Percentiles rank a stretch among this genome's conserved stretches.
Evolutionary conservation across 2,888 invertebrate genomes (phyloP).

Genomic region (Apamea anceps): DNA sequence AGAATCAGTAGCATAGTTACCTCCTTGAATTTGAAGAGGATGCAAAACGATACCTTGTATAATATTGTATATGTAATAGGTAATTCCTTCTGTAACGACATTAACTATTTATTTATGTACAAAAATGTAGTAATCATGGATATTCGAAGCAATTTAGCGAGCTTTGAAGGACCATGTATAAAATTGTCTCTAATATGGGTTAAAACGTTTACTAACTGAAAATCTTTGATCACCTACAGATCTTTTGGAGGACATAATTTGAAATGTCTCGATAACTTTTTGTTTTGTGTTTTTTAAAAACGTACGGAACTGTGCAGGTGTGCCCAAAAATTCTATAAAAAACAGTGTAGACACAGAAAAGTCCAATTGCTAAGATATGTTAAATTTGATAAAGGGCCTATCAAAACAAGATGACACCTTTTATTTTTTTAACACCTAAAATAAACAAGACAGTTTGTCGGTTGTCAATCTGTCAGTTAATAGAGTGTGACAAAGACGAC

Average conservation of each 20-base stretch:
- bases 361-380: background rate
- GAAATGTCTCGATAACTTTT: background rate
- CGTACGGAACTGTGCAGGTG: too few species aligned
- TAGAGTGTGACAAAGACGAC: constrained; percentile 58
- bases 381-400: constrained; percentile 5
- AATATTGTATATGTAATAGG: too few species aligned
- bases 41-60: too few species aligned
- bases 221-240: background rate
- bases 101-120: background rate
- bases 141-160: background rate
- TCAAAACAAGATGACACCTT: constrained; percentile 9
- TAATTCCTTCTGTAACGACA: background rate
- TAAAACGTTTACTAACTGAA: background rate
- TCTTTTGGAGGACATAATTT: background rate
- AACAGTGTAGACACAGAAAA: background rate
- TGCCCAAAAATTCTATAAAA: background rate
- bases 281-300: background rate
- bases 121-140: background rate
- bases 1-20: too few species aligned
- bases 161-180: background rate
- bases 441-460: constrained; percentile 52
- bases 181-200: background rate
- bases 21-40: too few species aligned
- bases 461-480: constrained; percentile 62
- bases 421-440: constrained; percentile 36